Evolutionary conservation across 2,797 vertebrate species (phyloP), one percentile per base, ranked within the genome.

Genomic region (Cottoperca gobio): DNA sequence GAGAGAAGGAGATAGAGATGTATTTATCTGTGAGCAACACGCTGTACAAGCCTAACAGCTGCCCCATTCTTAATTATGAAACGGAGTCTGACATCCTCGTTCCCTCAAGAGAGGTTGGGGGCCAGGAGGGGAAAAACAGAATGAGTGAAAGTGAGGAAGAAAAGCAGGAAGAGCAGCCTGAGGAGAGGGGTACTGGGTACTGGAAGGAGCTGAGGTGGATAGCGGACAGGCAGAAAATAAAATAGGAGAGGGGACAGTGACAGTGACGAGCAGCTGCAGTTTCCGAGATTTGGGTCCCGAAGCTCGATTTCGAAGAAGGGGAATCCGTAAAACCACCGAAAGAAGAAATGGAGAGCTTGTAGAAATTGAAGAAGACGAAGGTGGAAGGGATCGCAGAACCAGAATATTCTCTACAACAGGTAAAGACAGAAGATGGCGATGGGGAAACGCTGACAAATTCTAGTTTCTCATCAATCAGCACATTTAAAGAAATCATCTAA

Each of bases 301-400:
- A 71, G 92, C 76, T 37, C 82, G 77, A 6, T 42, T 79, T 0
- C 90, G 91, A 67, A 93, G 93, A 74, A 80, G 60, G 73, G 93
- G 91, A 17, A 82, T 95, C 69, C 92, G 92, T 86, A 94, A 91
- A 84, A 86, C 92, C 45, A 71, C 79, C 12, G 76, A 93, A 28
- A 90, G 89, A 89, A 83, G 83, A 74, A 77, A 84, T 39, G 77
- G 67, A 74, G 73, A 55, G 58, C 62, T 42, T 70, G 35, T 87
- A 84, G 76, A 91, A 59, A 80, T 70, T 52, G 86, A 89, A 67
- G 89, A 89, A 57, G 90, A 87, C 19, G 92, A 80, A 84, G 89
- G 76, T 86, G 94, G 82, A 87, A 91, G 94, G 64, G 95, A 95
- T 70, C 93, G 93, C 88, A 94, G 93, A 90, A 86, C 95, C 65